Evolutionary conservation across 2,797 vertebrate species (phyloP).

Genomic region (Graptemys geographica): DNA sequence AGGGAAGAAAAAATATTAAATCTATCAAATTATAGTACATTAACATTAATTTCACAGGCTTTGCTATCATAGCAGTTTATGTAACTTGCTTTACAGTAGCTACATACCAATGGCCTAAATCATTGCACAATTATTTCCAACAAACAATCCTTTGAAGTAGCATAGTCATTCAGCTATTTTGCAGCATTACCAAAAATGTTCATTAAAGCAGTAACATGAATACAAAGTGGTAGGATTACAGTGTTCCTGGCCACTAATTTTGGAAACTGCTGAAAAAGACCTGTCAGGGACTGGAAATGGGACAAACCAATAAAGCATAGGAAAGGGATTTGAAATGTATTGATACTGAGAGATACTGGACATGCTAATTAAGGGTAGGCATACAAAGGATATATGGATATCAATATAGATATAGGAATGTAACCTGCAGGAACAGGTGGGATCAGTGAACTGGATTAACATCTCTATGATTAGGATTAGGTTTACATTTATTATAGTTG

Average conservation of each 20-base stretch:
- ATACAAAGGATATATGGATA: background rate
- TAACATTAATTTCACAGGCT: background rate
- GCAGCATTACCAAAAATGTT: background rate
- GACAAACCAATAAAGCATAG: background rate
- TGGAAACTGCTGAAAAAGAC: background rate
- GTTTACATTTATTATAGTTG: background rate
- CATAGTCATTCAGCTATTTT: background rate
- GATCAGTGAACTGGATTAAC: background rate
- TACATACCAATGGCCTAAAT: background rate
- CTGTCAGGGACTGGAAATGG: background rate
- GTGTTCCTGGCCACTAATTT: background rate
- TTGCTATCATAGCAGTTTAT: background rate
- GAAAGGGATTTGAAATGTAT: background rate
- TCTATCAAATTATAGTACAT: background rate
- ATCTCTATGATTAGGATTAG: background rate
- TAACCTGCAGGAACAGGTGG: too few relatives aligned
- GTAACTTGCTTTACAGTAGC: background rate
- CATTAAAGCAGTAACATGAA: background rate
- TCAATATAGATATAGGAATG: background rate
- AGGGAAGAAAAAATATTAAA: background rate
- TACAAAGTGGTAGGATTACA: background rate
- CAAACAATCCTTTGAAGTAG: background rate
- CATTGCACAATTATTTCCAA: background rate
- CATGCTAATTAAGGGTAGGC: background rate
- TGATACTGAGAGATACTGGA: background rate